Conservation (phyloP, 2,113 vertebrate species). For the Micromys minutus region DNA sequence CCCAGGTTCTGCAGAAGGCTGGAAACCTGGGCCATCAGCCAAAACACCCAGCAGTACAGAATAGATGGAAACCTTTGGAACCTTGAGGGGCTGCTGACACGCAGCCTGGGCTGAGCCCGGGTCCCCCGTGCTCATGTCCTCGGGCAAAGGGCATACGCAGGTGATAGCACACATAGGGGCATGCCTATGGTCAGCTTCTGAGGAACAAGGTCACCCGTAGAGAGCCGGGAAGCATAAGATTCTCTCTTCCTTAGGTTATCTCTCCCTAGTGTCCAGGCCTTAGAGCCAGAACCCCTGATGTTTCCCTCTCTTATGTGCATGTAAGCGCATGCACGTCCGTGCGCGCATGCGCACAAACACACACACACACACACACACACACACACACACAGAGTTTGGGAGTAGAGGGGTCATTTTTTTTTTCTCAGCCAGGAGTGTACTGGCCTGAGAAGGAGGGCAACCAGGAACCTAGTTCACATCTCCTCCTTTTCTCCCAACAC, state of each 20-base stretch:
- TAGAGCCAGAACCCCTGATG: too few species aligned
- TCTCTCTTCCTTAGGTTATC: neutral
- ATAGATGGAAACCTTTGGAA: neutral
- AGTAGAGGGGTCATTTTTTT: accelerated
- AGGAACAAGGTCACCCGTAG: neutral
- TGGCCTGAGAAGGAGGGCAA: neutral
- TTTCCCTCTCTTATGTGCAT: too few species aligned
- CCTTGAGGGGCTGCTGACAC: neutral
- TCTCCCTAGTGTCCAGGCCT: neutral
- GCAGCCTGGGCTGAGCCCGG: neutral
- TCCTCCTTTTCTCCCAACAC: neutral
- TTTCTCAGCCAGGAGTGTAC: too few species aligned
- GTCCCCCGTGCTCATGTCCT: neutral
- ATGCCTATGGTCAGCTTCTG: neutral
- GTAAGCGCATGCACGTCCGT: too few species aligned
- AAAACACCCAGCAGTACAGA: accelerated
- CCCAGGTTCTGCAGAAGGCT: neutral
- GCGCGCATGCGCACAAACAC: neutral
- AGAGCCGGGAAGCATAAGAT: neutral
- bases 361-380: neutral
- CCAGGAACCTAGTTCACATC: neutral
- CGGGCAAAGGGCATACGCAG: too few species aligned
- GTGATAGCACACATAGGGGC: neutral
- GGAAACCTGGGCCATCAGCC: neutral
- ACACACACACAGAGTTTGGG: neutral